Evolutionary conservation across 2,113 vertebrate genomes (phyloP).

Genomic region (Atractosteus spatula): DNA sequence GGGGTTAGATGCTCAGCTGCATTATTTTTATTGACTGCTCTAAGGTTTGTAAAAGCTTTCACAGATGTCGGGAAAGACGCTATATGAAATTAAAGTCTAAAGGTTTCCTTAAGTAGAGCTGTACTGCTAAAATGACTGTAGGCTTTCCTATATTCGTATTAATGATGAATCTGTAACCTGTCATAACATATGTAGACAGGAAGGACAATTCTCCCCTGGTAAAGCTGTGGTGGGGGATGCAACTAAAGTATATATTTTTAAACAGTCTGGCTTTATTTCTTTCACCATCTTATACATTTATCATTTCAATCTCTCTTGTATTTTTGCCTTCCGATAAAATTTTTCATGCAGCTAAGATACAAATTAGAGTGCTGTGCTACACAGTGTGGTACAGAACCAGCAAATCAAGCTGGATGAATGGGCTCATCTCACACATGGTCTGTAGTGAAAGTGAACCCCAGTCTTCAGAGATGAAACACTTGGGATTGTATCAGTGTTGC

Average conservation of each 20-base stretch:
- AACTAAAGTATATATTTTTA: background rate
- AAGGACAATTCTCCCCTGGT: slow-evolving; percentile 1
- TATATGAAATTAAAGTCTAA: background rate
- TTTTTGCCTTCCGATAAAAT: slow-evolving; percentile 14
- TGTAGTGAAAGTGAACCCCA: too few relatives aligned
- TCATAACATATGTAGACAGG: slow-evolving; percentile 4
- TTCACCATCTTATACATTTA: slow-evolving; percentile 13
- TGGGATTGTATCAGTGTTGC: too few relatives aligned
- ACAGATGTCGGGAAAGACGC: background rate
- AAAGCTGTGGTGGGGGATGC: too few relatives aligned
- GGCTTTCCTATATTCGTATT: background rate
- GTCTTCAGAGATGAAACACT: too few relatives aligned
- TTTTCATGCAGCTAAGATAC: too few relatives aligned
- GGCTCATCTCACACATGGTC: too few relatives aligned
- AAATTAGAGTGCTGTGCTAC: too few relatives aligned
- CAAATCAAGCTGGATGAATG: too few relatives aligned
- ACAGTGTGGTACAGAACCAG: too few relatives aligned
- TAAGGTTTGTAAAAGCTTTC: background rate
- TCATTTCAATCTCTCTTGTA: slow-evolving; percentile 7
- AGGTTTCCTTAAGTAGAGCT: background rate
- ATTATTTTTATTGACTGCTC: slow-evolving; percentile 3
- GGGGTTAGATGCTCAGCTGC: background rate
- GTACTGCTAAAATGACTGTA: background rate
- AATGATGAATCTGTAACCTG: slow-evolving; percentile 8
- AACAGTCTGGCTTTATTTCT: slow-evolving; percentile 18